These are phyloP conservation scores for Andrena fulva DNA, from an alignment of 2,888 invertebrate genomes.

Conservation along the genomic window DNA sequence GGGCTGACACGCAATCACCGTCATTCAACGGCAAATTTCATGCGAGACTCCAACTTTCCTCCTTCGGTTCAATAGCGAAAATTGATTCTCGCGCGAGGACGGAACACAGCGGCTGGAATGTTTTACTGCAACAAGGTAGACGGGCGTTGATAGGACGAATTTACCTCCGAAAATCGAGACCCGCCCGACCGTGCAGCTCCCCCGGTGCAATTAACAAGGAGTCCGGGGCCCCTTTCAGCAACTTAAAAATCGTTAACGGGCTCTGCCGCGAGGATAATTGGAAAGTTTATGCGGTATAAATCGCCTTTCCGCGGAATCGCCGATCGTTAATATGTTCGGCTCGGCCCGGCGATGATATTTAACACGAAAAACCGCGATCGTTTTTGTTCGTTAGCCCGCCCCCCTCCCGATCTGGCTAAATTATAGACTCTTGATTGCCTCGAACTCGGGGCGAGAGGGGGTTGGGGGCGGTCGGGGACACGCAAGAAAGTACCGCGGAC, in stretches of 20 bases:
- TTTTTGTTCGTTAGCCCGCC: slow-evolving; percentile 84
- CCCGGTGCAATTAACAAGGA: slow-evolving; percentile 34
- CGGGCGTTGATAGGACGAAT: background rate
- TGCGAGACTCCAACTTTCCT: background rate
- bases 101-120: background rate
- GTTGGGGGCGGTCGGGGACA: slow-evolving; percentile 50
- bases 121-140: background rate
- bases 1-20: background rate
- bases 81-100: background rate
- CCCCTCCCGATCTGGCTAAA: slow-evolving; percentile 83
- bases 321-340: slow-evolving; percentile 74
- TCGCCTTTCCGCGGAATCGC: slow-evolving; percentile 83
- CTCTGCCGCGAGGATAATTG: slow-evolving; percentile 81
- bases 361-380: slow-evolving; percentile 83
- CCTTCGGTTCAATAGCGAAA: background rate
- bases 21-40: background rate
- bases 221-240: slow-evolving; percentile 24
- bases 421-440: slow-evolving; percentile 84
- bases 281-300: slow-evolving; percentile 83
- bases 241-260: slow-evolving; percentile 76
- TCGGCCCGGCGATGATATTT: slow-evolving; percentile 80
- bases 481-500: slow-evolving; percentile 58
- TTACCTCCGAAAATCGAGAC: background rate
- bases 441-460: slow-evolving; percentile 67
- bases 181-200: background rate